Evolutionary conservation across 2,888 invertebrate genomes (phyloP).

Genomic region (Drosophila buzzatii): DNA sequence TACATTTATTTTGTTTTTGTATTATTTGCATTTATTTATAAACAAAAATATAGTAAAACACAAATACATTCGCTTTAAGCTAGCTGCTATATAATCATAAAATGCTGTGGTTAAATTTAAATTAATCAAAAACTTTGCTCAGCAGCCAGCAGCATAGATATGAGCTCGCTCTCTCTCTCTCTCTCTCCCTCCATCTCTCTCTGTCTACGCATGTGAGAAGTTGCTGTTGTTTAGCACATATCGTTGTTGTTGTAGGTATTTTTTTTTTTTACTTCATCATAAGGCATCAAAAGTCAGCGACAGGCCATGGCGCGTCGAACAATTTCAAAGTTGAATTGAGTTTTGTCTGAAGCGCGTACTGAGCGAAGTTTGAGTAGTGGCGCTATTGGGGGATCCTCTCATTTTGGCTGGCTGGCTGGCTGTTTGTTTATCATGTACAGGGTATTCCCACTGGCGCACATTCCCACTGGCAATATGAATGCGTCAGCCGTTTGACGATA

Average conservation of each 20-base stretch:
- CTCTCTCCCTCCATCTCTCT: not conserved
- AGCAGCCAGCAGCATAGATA: conserved; percentile 13
- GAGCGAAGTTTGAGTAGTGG: conserved; percentile 6
- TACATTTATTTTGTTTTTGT: too few species aligned
- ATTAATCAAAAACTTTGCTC: conserved; percentile 40
- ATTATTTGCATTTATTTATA: not conserved
- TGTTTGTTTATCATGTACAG: conserved; percentile 55
- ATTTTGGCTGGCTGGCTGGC: conserved; percentile 28
- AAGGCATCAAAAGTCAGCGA: conserved; percentile 66
- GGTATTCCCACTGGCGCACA: conserved; percentile 48
- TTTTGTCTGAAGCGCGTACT: conserved; percentile 46
- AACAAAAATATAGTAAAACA: conserved; percentile 5
- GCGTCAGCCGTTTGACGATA: conserved; percentile 37
- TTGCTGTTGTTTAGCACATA: conserved; percentile 52
- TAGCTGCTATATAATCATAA: conserved; percentile 3
- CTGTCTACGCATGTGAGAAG: not conserved
- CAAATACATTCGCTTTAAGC: conserved; percentile 2
- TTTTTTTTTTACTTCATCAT: conserved; percentile 68
- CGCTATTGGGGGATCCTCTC: conserved; percentile 1
- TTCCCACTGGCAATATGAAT: conserved; percentile 32
- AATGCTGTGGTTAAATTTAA: conserved; percentile 42
- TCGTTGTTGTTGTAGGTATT: conserved; percentile 18
- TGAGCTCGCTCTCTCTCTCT: conserved; percentile 8
- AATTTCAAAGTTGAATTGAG: conserved; percentile 80
- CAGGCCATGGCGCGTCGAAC: conserved; percentile 51